Base-by-base conservation (phyloP, 2,888 invertebrate genomes). In the Malacosoma neustria region DNA sequence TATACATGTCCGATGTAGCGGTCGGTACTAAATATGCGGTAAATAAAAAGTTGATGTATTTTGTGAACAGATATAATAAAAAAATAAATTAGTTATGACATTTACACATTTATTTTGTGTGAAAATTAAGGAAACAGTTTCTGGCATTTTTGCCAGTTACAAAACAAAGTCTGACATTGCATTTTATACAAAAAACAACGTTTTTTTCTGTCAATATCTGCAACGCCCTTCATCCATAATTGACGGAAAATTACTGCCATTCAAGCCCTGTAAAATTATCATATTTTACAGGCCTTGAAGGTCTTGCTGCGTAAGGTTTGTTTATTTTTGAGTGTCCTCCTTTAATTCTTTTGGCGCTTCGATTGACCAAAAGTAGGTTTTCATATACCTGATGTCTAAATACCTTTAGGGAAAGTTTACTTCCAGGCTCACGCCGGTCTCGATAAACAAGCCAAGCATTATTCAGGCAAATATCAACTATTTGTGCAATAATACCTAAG, bases 401-500 rank as follows among this genome's bases (percentile, higher is more conserved):
- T 32, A 11, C 22, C 34, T 41, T 41, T 30, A 41, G 12, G 15
- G 38, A 14, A 22, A 33, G 13, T 29, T 38, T 33, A 15, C n/a
- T n/a, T n/a, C n/a, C n/a, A 13, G 14, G 29, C 31, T 30, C 14
- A 3, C 35, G 29, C 7, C 7, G 15, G 15, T 29, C 34, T 35
- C 37, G 29, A 13, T 39, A 13, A 7, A 36, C 3, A 3, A 47
- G n/a, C 46, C 49, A 54, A 6, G 48, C 48, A 45, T 51, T 53
- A 32, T 51, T 56, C 5, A 54, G 42, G 36, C 52, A 48, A 14
- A 54, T 50, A 13, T 48, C 54, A 14, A 52, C 14, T 13, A 51
- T 11, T 36, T 54, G 55, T 5, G 36, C 48, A 52, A 63, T 61
- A 30, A 66, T 52, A 15, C 51, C 48, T 14, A 61, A 41, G 35